Evolutionary conservation across 2,888 invertebrate species (phyloP).

Genomic region (Isoperla grammatica): DNA sequence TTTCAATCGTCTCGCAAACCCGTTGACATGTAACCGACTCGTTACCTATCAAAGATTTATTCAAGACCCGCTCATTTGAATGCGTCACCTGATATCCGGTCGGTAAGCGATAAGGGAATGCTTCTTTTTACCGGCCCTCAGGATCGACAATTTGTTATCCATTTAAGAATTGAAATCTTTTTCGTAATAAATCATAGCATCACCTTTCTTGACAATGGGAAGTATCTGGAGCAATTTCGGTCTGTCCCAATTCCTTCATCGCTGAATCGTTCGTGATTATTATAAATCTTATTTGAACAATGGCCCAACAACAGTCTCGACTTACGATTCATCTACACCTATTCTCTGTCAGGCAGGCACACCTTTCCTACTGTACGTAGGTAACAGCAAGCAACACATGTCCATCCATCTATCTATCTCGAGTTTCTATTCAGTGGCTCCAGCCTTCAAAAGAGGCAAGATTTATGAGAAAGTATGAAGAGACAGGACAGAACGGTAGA

Average conservation of each 20-base stretch:
- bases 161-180: too few relatives aligned
- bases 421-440: slow-evolving; percentile 24
- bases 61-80: too few relatives aligned
- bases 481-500: slow-evolving; percentile 35
- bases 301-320: slow-evolving; percentile 7
- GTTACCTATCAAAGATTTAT: too few relatives aligned
- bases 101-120: too few relatives aligned
- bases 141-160: too few relatives aligned
- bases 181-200: too few relatives aligned
- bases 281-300: slow-evolving; percentile 8
- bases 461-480: slow-evolving; percentile 5
- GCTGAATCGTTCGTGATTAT: background rate
- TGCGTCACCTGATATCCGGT: too few relatives aligned
- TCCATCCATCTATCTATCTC: slow-evolving; percentile 27
- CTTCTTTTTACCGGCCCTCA: too few relatives aligned
- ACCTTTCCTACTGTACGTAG: background rate
- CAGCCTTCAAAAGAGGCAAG: slow-evolving; percentile 22
- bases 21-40: too few relatives aligned
- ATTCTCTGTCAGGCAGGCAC: background rate
- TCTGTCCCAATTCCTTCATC: background rate
- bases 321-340: slow-evolving; percentile 3
- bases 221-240: background rate
- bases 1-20: too few relatives aligned
- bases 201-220: too few relatives aligned
- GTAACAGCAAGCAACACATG: background rate